Base-by-base conservation (phyloP, 2,797 vertebrate genomes). In the Microctenopoma lineatum region DNA sequence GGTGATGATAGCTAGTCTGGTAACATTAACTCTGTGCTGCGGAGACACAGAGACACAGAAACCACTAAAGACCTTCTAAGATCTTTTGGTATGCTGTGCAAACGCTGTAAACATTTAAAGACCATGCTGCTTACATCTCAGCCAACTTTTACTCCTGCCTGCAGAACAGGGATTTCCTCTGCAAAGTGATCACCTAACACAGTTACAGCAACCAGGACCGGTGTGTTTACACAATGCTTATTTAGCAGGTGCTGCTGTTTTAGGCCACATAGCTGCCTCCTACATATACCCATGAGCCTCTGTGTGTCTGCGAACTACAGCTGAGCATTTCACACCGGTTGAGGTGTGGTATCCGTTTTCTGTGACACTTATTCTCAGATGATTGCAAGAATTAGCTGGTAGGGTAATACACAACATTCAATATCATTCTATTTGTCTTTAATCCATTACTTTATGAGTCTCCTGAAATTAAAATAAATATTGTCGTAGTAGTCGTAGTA, bases 1-100 rank as follows among this genome's bases (percentile, higher is more conserved):
- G 80, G 87, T 80, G 89, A 86, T 84, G 89, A 90, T 81, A 87
- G 89, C 79, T 83, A 47, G 66, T 80, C 67, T 80, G 78, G 85
- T 86, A 89, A 90, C 86, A 86, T 77, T 83, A 89, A 89, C 88
- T 87, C 72, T 44, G 58, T 48, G 54, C 73, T 59, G 70, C 81
- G 14, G 77, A 73, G 77, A 78, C 75, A 74, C 63, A 32, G 29
- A 74, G 80, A 79, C 68, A 83, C 83, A 76, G 69, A 84, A 83
- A 70, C 83, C 81, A 57, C 88, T 70, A 18, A 60, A 86, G 84
- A 83, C 75, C 69, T 81, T 79, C 70, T 41, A 85, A 78, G 79
- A 88, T 75, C 65, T 77, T 79, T 60, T 41, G 83, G 84, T 73
- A 90, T 86, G 87, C 68, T 60, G 74, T 60, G 71, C 39, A 75